Evolutionary conservation across 2,113 vertebrate species (phyloP), one percentile per base, ranked within the genome.

Genomic region (Lampris megalopsis): DNA sequence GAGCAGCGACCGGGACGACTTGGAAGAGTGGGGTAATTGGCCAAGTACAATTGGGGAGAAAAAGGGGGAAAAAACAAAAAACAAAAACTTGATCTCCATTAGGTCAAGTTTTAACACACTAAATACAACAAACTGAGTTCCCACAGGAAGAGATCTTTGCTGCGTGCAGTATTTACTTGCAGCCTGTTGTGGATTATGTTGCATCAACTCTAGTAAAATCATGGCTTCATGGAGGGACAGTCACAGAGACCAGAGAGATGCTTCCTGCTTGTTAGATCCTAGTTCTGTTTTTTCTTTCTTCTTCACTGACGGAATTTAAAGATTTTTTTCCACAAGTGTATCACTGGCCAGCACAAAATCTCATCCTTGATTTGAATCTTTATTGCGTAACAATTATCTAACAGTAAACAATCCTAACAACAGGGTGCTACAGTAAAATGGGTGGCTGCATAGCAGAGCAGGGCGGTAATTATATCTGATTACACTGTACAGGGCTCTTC

Each of bases 401-500:
- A 43, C 68, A 72, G 77, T 60, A 66, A 56, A 75, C 72, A 79
- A 38, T 36, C 52, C 65, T 38, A 24, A 49, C 63, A 70, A 74
- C 56, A 66, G 77, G 72, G 61, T 84, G 58, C 78, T 60, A 65
- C 76, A 54, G 53, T 56, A 41, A 72, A 57, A 82, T 9, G 42
- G 57, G 58, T 45, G 36, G 63, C 11, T 41, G 63, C 60, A 63
- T 73, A 54, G 68, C 82, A 70, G 65, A 74, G 24, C 68, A 73
- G 60, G 43, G 57, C 48, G 54, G 63, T 79, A 76, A 82, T 89
- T 85, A 86, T 77, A 66, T 78, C 58, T 82, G 75, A 84, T 88
- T 81, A 76, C 69, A 78, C 71, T 47, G 57, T 73, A 45, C 54
- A 64, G 60, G 80, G 68, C 60, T 0, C 59, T 71, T 63, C 71